Evolutionary conservation across 2,797 vertebrate genomes (phyloP), one percentile per base, ranked within the genome.

Genomic region (Miichthys miiuy): DNA sequence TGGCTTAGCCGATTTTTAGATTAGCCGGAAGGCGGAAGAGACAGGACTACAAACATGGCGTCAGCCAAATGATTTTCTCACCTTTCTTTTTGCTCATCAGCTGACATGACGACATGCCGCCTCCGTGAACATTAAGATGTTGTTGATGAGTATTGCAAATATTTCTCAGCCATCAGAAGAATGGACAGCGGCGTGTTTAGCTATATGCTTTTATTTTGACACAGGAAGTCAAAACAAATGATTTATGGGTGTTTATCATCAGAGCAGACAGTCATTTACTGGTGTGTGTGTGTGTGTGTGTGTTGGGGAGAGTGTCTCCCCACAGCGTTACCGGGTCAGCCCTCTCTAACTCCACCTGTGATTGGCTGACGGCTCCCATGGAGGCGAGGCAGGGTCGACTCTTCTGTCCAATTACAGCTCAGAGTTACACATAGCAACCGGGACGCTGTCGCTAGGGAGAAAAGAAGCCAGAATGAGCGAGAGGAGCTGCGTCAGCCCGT

Each of bases 381-480:
- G 68, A 73, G 60, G 64, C 18, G 10, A 68, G 23, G 13, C 56
- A 47, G 34, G 20, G 47, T 54, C 0, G n/a, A 50, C 63, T 30
- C 20, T n/a, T 52, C 44, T 6, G 9, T 62, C 89, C 91, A 89
- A 88, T 90, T 64, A 64, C 42, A 11, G 79, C 76, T 65, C 62
- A 12, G 73, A 17, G 30, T 79, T 27, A 20, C 25, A 52, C 72
- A 61, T 89, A 75, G 86, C 87, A 90, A 91, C 86, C 83, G 23
- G 86, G 86, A 90, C 38, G 84, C 88, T 86, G 84, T 90, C 38
- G 48, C 77, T 34, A 87, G 84, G 85, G 80, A 76, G 74, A 83
- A 76, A 51, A 62, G 74, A 38, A 41, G 72, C 13, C 54, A 21
- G 38, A 58, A 52, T 71, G 25, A 52, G 69, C 66, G 71, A 16